Conservation (phyloP, 2,113 vertebrate genomes). For the Monopterus albus region DNA sequence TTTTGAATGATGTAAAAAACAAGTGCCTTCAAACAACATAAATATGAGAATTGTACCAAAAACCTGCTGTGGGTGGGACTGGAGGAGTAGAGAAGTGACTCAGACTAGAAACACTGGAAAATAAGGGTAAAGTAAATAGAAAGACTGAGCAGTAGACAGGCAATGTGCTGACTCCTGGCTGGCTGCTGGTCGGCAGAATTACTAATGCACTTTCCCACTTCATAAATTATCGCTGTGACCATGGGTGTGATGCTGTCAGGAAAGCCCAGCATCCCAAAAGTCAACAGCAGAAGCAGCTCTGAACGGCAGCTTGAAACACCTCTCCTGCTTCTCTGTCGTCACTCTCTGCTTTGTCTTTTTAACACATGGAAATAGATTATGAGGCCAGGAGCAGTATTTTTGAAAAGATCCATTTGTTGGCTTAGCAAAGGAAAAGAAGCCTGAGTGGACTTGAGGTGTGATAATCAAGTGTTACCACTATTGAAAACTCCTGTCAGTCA, state of each 20-base stretch:
- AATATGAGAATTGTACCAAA: too few relatives aligned
- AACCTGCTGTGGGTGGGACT: too few relatives aligned
- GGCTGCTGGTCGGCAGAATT: conserved; percentile 56
- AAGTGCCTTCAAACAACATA: too few relatives aligned
- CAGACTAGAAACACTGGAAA: not conserved
- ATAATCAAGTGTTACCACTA: not conserved
- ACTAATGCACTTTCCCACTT: conserved; percentile 68
- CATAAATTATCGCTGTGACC: conserved; percentile 71
- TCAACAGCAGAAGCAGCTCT: conserved; percentile 41
- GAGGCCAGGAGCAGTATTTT: not conserved
- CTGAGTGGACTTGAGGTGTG: not conserved
- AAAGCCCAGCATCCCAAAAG: conserved; percentile 52
- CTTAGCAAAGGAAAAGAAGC: not conserved
- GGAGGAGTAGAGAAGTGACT: too few relatives aligned
- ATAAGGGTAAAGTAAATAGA: not conserved
- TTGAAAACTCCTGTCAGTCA: not conserved
- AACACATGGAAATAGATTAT: conserved; percentile 16
- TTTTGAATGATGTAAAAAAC: not conserved
- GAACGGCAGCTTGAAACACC: not conserved
- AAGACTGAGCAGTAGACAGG: conserved; percentile 29
- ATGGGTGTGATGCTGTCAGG: conserved; percentile 63
- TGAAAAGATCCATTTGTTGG: not conserved
- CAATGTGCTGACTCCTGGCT: conserved; percentile 35
- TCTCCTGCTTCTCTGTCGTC: not conserved
- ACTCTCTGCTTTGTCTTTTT: conserved; percentile 4